Conservation (phyloP, 2,888 invertebrate species). For the Dendrolimus pini region DNA sequence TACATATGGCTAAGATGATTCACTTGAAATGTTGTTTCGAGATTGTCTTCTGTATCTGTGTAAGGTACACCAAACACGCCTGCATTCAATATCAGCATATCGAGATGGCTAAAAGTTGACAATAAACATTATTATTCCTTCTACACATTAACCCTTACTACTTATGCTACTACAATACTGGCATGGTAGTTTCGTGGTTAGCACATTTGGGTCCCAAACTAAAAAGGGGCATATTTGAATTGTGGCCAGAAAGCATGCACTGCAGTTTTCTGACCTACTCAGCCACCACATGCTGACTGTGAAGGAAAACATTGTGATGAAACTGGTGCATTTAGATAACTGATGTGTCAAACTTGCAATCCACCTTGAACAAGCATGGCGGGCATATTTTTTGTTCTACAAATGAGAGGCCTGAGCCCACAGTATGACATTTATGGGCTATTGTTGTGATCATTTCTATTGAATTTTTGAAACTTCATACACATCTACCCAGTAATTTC, state of each 20-base stretch:
- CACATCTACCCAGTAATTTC: too few relatives aligned
- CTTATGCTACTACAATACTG: too few relatives aligned
- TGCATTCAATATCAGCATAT: conserved; percentile 88
- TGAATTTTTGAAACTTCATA: too few relatives aligned
- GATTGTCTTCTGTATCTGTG: conserved; percentile 83
- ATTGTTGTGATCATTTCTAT: too few relatives aligned
- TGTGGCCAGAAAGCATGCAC: too few relatives aligned
- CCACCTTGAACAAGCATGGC: not conserved
- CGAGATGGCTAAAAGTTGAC: conserved; percentile 73
- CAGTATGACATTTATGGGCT: not conserved
- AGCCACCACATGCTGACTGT: not conserved
- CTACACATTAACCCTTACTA: not conserved
- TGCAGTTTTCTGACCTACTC: too few relatives aligned
- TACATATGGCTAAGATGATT: conserved; percentile 91
- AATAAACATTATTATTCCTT: not conserved
- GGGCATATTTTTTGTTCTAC: not conserved
- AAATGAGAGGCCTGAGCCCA: not conserved
- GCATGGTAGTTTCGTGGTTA: too few relatives aligned
- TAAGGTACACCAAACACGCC: conserved; percentile 87
- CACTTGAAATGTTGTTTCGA: conserved; percentile 89
- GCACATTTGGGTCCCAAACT: too few relatives aligned
- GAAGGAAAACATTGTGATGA: not conserved
- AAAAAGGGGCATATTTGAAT: too few relatives aligned
- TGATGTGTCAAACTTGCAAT: not conserved
- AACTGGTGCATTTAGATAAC: too few relatives aligned